Conservation (phyloP, 2,797 vertebrate species). For the Nannoperca obscura region DNA sequence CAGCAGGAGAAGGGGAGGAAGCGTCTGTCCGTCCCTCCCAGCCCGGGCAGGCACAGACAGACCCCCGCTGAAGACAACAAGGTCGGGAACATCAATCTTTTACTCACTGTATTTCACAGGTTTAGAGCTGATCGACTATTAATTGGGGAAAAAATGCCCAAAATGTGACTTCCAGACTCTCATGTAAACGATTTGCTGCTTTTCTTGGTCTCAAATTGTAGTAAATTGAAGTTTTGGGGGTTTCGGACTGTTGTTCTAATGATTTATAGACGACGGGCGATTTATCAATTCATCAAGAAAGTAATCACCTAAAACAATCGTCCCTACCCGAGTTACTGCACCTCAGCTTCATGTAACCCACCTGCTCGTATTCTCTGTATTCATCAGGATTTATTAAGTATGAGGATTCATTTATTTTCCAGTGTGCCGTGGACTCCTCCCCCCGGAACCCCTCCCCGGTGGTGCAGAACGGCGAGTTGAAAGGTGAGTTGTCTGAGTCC, state of each 20-base stretch:
- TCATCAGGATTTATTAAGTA: not conserved
- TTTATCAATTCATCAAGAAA: not conserved
- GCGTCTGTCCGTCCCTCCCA: conserved; percentile 95
- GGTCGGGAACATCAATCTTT: conserved; percentile 76
- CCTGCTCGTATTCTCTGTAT: too few relatives aligned
- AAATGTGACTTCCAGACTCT: not conserved
- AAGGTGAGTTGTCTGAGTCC: conserved; percentile 84
- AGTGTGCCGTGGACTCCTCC: conserved; percentile 93
- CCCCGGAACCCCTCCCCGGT: conserved; percentile 95
- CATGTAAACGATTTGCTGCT: not conserved
- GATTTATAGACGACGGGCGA: not conserved
- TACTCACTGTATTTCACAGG: not conserved
- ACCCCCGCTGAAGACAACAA: conserved; percentile 91
- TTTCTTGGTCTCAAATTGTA: not conserved
- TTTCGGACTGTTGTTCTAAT: not conserved
- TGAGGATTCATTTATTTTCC: conserved; percentile 8
- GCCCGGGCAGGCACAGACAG: conserved; percentile 94
- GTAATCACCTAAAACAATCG: not conserved
- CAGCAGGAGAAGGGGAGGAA: conserved; percentile 98
- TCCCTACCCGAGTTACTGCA: not conserved
- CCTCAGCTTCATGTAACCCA: not conserved
- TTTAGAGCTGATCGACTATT: not conserved
- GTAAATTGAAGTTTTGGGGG: not conserved
- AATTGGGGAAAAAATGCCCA: not conserved
- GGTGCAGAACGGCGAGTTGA: conserved; percentile 92